Conservation (phyloP, 2,113 vertebrate genomes). For the Pluvianellus socialis region DNA sequence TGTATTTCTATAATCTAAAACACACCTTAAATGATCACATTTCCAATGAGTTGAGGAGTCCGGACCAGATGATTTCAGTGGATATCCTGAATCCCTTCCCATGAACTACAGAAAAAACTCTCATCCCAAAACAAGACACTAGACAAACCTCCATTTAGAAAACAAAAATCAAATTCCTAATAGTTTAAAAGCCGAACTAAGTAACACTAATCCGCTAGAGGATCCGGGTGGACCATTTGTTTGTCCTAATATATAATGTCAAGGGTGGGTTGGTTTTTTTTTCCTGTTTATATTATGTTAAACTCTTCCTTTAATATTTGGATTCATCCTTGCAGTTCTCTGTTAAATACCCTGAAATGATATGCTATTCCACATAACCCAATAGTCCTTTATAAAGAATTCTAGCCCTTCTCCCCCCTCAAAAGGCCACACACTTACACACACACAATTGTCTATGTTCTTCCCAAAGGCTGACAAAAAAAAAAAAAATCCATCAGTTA, state of each 20-base stretch:
- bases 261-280: neutral
- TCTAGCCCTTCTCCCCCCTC: neutral
- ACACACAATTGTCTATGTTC: neutral
- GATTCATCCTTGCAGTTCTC: neutral
- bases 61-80: neutral
- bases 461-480: conserved; percentile 13
- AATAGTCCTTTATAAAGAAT: neutral
- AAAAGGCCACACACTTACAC: conserved; percentile 27
- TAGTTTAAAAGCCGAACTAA: neutral
- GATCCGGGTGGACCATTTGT: neutral
- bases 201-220: neutral
- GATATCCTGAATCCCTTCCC: neutral
- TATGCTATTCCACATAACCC: neutral
- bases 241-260: neutral
- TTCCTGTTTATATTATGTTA: neutral
- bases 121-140: neutral
- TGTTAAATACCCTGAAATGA: neutral
- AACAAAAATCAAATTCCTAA: neutral
- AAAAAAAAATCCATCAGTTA: conserved; percentile 19
- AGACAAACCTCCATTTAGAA: neutral
- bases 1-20: neutral
- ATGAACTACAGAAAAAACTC: neutral
- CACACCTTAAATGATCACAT: neutral
- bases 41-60: neutral
- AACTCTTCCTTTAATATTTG: neutral